These are phyloP conservation scores for Zeuzera pyrina DNA, from an alignment of 2,888 invertebrate species.

Conservation along the genomic window DNA sequence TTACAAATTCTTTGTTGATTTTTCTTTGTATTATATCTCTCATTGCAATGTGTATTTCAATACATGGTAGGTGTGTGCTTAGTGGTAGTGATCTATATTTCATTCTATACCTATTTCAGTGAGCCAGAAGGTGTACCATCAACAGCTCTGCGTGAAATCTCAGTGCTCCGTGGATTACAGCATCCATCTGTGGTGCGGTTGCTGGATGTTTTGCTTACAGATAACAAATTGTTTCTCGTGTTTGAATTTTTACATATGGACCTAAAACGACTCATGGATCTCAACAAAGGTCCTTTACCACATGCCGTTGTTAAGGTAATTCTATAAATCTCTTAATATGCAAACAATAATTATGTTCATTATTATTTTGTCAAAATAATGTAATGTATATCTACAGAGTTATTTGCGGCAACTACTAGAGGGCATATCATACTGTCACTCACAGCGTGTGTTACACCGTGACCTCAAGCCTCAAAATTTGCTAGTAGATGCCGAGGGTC, in stretches of 20 bases:
- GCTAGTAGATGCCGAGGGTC: slow-evolving; percentile 86
- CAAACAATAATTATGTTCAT: no score
- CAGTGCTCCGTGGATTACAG: slow-evolving; percentile 89
- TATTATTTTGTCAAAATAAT: no score
- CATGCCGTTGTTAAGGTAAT: slow-evolving; percentile 81
- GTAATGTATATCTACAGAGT: slow-evolving; percentile 59
- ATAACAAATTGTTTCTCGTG: slow-evolving; percentile 90
- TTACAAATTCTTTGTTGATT: no score
- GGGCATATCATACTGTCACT: slow-evolving; percentile 93
- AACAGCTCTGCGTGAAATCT: slow-evolving; percentile 97
- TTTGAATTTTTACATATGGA: slow-evolving; percentile 97
- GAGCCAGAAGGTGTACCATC: slow-evolving; percentile 98
- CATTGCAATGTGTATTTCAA: no score
- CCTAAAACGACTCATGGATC: slow-evolving; percentile 90
- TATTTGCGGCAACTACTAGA: slow-evolving; percentile 90
- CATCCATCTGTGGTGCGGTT: slow-evolving; percentile 94
- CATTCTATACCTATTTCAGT: slow-evolving; percentile 71
- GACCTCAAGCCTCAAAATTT: slow-evolving; percentile 98
- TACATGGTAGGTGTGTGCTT: no score
- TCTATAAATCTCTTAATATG: slow-evolving; percentile 8
- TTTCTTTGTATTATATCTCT: no score
- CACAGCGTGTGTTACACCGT: slow-evolving; percentile 89
- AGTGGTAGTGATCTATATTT: no score
- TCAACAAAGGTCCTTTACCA: slow-evolving; percentile 74
- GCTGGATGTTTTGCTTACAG: slow-evolving; percentile 90